Base-by-base conservation (phyloP, 1,140 invertebrate species). In the Trichoplusia ni region DNA sequence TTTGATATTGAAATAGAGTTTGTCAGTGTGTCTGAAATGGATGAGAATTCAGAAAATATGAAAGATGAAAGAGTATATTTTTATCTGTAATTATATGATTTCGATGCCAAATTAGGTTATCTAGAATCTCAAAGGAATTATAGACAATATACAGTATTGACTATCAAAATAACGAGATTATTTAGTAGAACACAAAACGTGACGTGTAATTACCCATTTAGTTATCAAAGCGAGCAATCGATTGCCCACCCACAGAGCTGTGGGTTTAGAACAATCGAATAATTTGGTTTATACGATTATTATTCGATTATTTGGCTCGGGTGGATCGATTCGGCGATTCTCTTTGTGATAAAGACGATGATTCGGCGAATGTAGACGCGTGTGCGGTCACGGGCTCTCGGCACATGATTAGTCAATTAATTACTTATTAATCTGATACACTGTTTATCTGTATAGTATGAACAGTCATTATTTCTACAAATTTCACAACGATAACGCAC, bases 341-440 rank as follows among this genome's bases (percentile, higher is more conserved):
- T 37, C 85, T 86, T 85, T 85, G 76, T 62, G 85, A 88, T 88
- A 81, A 25, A 18, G n/a, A 46, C 33, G 60, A 58, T 87, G 82
- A 84, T 44, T 73, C 49, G 68, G 76, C 82, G 67, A 35, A 77
- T 76, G 23, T 14, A 42, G 29, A 51, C 53, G 75, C 75, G 74
- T 74, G 77, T 76, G 77, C 73, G 69, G 59, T 53, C 70, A 49
- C 35, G 67, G 67, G 69, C 54, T 53, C 70, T 49, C 35, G 67
- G 67, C 68, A 75, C 75, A 64, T 77, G 79, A 81, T 78, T 81
- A 77, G 75, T 82, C 74, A 81, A 84, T 82, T 77, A 80, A 64
- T 61, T 23, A 66, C 64, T 71, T 69, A 71, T 79, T 74, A 73
- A 33, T 71, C 65, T 61, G 68, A 66, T 70, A 67, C 56, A 37